phyloP scores from a whole-genome alignment of 2,888 invertebrate species.

The Leptopilina myrica region DNA sequence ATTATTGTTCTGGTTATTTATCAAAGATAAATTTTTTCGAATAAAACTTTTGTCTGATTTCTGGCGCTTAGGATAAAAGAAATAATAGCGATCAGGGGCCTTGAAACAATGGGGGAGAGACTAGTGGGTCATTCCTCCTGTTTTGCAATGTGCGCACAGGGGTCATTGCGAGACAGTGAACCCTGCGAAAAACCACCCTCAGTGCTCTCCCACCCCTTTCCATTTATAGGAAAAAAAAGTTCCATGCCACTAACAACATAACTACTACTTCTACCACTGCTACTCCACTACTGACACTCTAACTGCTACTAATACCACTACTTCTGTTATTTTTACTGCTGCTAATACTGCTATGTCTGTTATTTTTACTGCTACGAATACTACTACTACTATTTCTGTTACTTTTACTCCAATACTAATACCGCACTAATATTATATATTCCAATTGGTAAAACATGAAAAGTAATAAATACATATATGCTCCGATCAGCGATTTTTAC shows the following conservation, averaged over 20 bases:
- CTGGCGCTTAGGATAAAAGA: too few relatives aligned
- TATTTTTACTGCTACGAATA: too few relatives aligned
- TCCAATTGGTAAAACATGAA: conserved; percentile 10
- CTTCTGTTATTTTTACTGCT: too few relatives aligned
- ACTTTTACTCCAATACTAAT: too few relatives aligned
- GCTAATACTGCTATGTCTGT: too few relatives aligned
- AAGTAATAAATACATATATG: conserved; percentile 17
- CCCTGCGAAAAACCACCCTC: conserved; percentile 59
- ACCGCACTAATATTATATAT: not conserved
- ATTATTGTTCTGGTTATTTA: too few relatives aligned
- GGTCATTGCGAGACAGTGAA: conserved; percentile 73
- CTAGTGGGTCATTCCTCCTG: conserved; percentile 71
- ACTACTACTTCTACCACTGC: not conserved
- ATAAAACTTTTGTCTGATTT: too few relatives aligned
- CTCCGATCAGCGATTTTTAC: conserved; percentile 9
- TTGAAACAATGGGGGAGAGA: conserved; percentile 53
- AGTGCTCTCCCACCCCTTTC: conserved; percentile 20
- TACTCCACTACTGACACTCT: too few relatives aligned
- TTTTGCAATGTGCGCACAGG: conserved; percentile 62
- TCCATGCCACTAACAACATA: conserved; percentile 54
- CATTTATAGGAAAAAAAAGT: conserved; percentile 51
- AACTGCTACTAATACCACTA: too few relatives aligned
- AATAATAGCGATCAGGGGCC: too few relatives aligned
- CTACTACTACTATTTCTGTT: not conserved
- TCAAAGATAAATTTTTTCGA: too few relatives aligned